Evolutionary conservation across 2,888 invertebrate species (phyloP), one percentile per base, ranked within the genome.

Genomic region (Esperia sulphurella): DNA sequence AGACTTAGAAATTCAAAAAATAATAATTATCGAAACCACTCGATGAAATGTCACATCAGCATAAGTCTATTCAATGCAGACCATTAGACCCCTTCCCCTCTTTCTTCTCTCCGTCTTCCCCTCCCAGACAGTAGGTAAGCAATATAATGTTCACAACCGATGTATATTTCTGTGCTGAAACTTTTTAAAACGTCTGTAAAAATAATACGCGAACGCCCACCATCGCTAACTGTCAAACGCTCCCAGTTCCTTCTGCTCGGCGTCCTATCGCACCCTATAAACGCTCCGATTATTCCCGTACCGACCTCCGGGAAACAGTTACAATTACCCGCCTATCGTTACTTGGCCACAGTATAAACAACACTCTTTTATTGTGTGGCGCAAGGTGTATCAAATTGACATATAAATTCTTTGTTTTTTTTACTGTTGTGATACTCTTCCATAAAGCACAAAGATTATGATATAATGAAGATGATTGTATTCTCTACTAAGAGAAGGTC

Each of bases 201-300:
- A 45, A 39, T 21, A 39, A 39, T 39, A 39, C 14, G 39, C 39
- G 7, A 39, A 5, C 35, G n/a, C 35, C n/a, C 35, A 37, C 40
- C 46, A 46, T 45, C 46, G 44, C 45, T 45, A 12, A 21, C 46
- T 35, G 41, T 50, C 49, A 38, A 45, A 38, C 33, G 33, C n/a
- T 6, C 10, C n/a, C n/a, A n/a, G 35, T 35, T 35, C 30, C 41
- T 48, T 55, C 83, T 85, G 85, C 59, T 75, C 51, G 75, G 54
- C 75, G 71, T 86, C 84, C 68, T 65, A 71, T 85, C 79, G 69
- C 87, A 80, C 84, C 70, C 75, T 70, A 68, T 75, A 70, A 71
- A 67, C 66, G 68, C 63, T 50, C 58, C 68, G 75, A 81, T 78
- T 75, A 81, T 82, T 83, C 74, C 71, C 55, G 65, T 83, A 74